These are phyloP conservation scores for Phalacrocorax brasilianus DNA, from an alignment of 2,113 vertebrate genomes.

Conservation along the genomic window DNA sequence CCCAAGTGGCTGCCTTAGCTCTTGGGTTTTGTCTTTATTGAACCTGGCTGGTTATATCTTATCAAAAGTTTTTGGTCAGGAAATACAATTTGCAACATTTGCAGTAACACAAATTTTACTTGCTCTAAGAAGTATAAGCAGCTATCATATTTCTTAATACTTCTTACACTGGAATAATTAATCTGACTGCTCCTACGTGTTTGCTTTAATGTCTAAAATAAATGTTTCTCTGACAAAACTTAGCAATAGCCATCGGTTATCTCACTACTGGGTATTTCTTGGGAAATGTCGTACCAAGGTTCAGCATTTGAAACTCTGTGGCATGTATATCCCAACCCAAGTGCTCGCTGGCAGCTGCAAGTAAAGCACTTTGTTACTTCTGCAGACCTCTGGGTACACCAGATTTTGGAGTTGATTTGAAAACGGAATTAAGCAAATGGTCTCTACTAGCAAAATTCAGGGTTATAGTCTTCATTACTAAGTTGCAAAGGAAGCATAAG, in stretches of 20 bases:
- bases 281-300: neutral
- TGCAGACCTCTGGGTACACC: neutral
- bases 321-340: no score
- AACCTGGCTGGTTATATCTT: neutral
- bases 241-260: neutral
- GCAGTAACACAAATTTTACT: neutral
- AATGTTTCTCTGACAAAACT: neutral
- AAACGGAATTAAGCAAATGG: neutral
- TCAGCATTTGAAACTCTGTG: neutral
- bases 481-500: neutral
- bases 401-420: neutral
- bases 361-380: neutral
- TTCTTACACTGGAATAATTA: neutral
- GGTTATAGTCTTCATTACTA: neutral
- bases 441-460: neutral
- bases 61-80: neutral
- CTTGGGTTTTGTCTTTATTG: neutral
- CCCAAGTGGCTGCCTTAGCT: neutral
- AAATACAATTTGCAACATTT: neutral
- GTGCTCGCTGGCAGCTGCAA: neutral
- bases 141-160: neutral
- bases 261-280: neutral
- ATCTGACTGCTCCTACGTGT: neutral
- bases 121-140: neutral
- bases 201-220: neutral